phyloP scores from a whole-genome alignment of 2,888 invertebrate species.

The Caenorhabditis virilis region DNA sequence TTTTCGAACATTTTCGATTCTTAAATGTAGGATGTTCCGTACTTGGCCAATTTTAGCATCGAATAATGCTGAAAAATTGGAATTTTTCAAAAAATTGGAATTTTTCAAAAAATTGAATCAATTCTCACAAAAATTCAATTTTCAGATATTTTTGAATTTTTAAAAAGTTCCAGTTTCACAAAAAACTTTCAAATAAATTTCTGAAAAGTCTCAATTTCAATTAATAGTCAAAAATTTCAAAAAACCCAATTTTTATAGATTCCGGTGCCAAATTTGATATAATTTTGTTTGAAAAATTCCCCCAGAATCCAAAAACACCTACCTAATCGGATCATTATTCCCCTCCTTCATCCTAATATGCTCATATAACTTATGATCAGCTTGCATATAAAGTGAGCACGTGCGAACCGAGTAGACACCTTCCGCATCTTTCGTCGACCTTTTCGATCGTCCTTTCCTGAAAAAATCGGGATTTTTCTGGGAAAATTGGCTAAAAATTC shows the following conservation, averaged over 20 bases:
- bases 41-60: too few species aligned
- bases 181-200: too few species aligned
- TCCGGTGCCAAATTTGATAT: too few species aligned
- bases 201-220: too few species aligned
- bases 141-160: background rate
- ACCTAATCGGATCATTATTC: conserved; percentile 66
- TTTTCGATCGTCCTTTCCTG: conserved; percentile 44
- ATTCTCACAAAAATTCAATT: background rate
- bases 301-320: too few species aligned
- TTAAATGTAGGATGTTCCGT: too few species aligned
- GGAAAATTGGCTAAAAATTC: background rate
- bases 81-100: background rate
- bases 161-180: too few species aligned
- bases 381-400: conserved; percentile 78
- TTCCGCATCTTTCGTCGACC: conserved; percentile 37
- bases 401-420: conserved; percentile 62
- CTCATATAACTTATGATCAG: conserved; percentile 95
- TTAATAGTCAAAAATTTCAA: too few species aligned
- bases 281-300: too few species aligned
- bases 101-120: background rate
- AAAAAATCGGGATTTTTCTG: background rate
- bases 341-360: conserved; percentile 79
- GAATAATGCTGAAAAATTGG: too few species aligned
- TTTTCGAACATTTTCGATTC: too few species aligned
- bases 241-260: too few species aligned